These are phyloP conservation scores for Lordiphosa stackelbergi DNA, from an alignment of 1,140 invertebrate genomes.

Conservation along the genomic window DNA sequence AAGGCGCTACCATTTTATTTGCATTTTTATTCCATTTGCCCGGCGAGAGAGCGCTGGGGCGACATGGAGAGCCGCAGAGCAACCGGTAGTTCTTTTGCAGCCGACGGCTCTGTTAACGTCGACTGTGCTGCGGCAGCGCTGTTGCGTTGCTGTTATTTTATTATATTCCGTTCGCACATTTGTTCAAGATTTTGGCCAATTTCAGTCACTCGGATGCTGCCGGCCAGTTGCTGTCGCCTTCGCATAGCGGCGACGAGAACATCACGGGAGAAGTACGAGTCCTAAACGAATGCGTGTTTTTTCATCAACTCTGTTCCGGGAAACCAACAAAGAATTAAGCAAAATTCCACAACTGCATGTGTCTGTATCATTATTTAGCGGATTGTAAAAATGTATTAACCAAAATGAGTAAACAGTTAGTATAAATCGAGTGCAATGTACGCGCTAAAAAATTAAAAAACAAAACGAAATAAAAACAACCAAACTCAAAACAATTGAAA, in stretches of 20 bases:
- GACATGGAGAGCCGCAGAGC: constrained; percentile 31
- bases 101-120: constrained; percentile 17
- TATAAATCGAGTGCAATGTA: constrained; percentile 40
- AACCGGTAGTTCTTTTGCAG: constrained; percentile 60
- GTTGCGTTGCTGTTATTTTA: constrained; percentile 57
- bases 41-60: constrained; percentile 10
- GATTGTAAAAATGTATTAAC: constrained; percentile 32
- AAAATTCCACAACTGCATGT: too few relatives aligned
- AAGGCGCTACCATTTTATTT: constrained; percentile 55
- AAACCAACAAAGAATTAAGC: too few relatives aligned
- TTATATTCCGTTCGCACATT: constrained; percentile 22
- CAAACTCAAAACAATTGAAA: constrained; percentile 62
- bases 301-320: neutral
- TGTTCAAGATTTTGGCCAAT: constrained; percentile 47
- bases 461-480: constrained; percentile 9
- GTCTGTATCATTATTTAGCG: constrained; percentile 31
- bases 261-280: constrained; percentile 14
- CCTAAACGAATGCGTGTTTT: constrained; percentile 14
- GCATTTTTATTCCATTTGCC: constrained; percentile 50
- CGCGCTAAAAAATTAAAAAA: constrained; percentile 24
- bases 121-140: constrained; percentile 23
- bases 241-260: constrained; percentile 30
- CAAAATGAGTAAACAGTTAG: constrained; percentile 11
- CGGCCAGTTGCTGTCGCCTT: constrained; percentile 51
- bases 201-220: constrained; percentile 65